Conservation (phyloP, 2,888 invertebrate species). For the Lacanobia wlatinum region DNA sequence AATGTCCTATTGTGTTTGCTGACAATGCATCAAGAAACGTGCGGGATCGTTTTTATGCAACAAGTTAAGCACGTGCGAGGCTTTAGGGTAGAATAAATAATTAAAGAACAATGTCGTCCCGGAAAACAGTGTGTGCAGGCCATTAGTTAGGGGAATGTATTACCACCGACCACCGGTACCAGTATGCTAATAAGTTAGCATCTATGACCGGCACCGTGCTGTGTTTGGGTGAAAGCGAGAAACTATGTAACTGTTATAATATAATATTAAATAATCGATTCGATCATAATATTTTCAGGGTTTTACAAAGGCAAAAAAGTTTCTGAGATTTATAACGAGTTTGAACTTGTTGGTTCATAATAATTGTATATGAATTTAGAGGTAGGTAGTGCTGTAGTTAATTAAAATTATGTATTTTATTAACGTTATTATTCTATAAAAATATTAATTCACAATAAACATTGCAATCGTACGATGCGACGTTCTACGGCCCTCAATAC, state of each 20-base stretch:
- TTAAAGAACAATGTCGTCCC: conserved; percentile 42
- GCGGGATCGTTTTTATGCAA: conserved; percentile 65
- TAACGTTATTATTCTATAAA: conserved; percentile 7
- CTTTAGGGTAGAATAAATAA: conserved; percentile 56
- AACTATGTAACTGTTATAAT: conserved; percentile 48
- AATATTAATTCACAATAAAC: conserved; percentile 35
- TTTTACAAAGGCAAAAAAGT: not conserved
- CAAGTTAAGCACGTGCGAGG: conserved; percentile 67
- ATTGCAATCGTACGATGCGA: conserved; percentile 39
- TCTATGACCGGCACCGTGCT: conserved; percentile 65
- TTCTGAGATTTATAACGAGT: not conserved
- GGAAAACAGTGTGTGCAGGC: conserved; percentile 46
- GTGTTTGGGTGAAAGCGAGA: conserved; percentile 71
- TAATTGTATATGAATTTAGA: not conserved
- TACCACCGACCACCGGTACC: conserved; percentile 60
- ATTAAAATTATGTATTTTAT: not conserved
- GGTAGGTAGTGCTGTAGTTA: not conserved
- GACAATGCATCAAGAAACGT: conserved; percentile 69
- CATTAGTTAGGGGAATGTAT: conserved; percentile 54
- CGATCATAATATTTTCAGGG: not conserved
- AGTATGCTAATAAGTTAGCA: conserved; percentile 74
- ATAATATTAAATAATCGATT: conserved; percentile 53
- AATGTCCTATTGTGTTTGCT: conserved; percentile 73
- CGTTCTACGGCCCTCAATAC: conserved; percentile 63
- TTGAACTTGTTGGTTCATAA: not conserved